phyloP scores from a whole-genome alignment of 1,140 invertebrate species.

The Euura saliciscinereae region DNA sequence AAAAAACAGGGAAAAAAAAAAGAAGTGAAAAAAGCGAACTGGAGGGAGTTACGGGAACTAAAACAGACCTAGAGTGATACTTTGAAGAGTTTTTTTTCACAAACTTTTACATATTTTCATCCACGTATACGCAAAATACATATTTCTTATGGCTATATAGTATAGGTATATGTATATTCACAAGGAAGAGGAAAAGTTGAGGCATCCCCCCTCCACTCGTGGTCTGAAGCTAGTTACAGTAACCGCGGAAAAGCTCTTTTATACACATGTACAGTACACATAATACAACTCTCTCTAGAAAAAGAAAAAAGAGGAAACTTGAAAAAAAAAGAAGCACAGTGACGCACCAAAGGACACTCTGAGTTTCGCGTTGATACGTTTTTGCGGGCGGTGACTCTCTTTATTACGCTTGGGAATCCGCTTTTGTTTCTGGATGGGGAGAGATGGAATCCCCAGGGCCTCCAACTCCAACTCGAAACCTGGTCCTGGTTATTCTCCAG shows the following conservation, averaged over 20 bases:
- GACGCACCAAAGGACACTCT: constrained; percentile 21
- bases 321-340: constrained; percentile 18
- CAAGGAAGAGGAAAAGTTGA: not conserved
- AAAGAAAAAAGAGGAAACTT: constrained; percentile 11
- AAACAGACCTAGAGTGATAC: too few relatives aligned
- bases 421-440: constrained; percentile 43
- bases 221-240: not conserved
- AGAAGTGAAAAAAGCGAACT: constrained; percentile 12
- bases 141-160: not conserved
- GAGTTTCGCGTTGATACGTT: constrained; percentile 36
- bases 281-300: too few relatives aligned
- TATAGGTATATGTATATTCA: not conserved
- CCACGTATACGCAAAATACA: too few relatives aligned
- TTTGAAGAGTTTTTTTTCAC: too few relatives aligned
- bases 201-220: not conserved
- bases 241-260: not conserved
- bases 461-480: too few relatives aligned
- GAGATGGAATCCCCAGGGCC: constrained; percentile 16
- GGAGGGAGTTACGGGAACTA: too few relatives aligned
- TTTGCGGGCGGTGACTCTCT: constrained; percentile 44
- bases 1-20: constrained; percentile 10
- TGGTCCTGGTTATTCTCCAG: too few relatives aligned
- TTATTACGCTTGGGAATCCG: constrained; percentile 53
- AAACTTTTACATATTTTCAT: too few relatives aligned
- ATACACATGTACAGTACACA: too few relatives aligned